These are phyloP conservation scores for Tuberolachnus salignus DNA, from an alignment of 2,888 invertebrate genomes.

Conservation along the genomic window DNA sequence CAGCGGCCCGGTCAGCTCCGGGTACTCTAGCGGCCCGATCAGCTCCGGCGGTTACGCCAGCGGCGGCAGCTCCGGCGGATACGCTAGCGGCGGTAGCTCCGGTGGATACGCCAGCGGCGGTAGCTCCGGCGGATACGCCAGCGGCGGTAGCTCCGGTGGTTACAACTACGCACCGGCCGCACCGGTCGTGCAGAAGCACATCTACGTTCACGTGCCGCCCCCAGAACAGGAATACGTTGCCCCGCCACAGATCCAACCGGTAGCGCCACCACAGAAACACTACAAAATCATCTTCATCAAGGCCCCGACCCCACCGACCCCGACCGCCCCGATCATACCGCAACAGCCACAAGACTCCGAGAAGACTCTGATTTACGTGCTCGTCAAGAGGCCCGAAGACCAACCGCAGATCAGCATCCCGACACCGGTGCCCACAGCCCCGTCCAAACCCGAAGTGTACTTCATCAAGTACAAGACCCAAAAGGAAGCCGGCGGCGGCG, in stretches of 20 bases:
- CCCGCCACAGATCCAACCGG: constrained; percentile 66
- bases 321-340: constrained; percentile 81
- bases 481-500: constrained; percentile 63
- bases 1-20: constrained; percentile 49
- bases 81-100: constrained; percentile 57
- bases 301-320: constrained; percentile 83
- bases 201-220: constrained; percentile 88
- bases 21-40: constrained; percentile 54
- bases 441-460: constrained; percentile 88
- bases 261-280: constrained; percentile 81
- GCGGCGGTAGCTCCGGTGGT: constrained; percentile 57
- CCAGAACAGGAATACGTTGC: constrained; percentile 78
- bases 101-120: constrained; percentile 55
- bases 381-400: constrained; percentile 87
- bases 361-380: constrained; percentile 85
- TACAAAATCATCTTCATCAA: constrained; percentile 94
- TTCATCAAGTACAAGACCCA: constrained; percentile 84
- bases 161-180: constrained; percentile 64
- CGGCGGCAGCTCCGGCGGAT: constrained; percentile 48
- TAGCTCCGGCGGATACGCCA: constrained; percentile 57
- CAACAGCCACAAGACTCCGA: constrained; percentile 79
- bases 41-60: constrained; percentile 43
- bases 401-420: constrained; percentile 81
- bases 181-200: constrained; percentile 81
- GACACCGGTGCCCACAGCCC: constrained; percentile 78